Percentiles rank a stretch among this genome's conserved stretches.
Conservation (phyloP, 2,113 vertebrate genomes). For the Pelmatolapia mariae region DNA sequence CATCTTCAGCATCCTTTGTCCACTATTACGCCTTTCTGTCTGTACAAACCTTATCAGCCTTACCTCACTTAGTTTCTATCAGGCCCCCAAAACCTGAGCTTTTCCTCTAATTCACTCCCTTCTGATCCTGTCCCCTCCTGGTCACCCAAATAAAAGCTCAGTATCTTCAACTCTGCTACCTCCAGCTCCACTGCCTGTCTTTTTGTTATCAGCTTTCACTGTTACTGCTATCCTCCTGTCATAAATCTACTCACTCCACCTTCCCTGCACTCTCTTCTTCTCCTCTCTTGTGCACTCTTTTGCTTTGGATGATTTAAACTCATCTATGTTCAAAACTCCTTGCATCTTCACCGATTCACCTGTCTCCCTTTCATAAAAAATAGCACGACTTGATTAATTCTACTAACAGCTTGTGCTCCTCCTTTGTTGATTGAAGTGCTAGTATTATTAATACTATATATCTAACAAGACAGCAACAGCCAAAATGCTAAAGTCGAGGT, state of each 20-base stretch:
- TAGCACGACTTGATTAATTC: not conserved
- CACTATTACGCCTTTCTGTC: not conserved
- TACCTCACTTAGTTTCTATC: not conserved
- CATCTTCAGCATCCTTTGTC: not conserved
- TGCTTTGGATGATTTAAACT: not conserved
- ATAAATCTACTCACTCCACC: not conserved
- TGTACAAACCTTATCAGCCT: not conserved
- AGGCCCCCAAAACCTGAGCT: not conserved
- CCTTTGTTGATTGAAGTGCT: not conserved
- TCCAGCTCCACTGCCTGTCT: not conserved
- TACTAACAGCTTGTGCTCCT: not conserved
- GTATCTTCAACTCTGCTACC: not conserved
- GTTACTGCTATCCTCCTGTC: accelerated
- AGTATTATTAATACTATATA: not conserved
- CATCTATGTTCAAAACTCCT: accelerated
- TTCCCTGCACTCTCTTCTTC: not conserved
- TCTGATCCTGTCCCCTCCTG: not conserved
- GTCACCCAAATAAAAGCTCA: not conserved
- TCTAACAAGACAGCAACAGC: not conserved
- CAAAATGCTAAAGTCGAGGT: not conserved
- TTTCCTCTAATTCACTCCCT: not conserved
- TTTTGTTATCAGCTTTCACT: not conserved
- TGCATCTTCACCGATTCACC: not conserved
- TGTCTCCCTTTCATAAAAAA: not conserved
- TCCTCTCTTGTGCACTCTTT: not conserved